Evolutionary conservation across 2,797 vertebrate species (phyloP), one percentile per base, ranked within the genome.

Genomic region (Adrianichthys oophorus): DNA sequence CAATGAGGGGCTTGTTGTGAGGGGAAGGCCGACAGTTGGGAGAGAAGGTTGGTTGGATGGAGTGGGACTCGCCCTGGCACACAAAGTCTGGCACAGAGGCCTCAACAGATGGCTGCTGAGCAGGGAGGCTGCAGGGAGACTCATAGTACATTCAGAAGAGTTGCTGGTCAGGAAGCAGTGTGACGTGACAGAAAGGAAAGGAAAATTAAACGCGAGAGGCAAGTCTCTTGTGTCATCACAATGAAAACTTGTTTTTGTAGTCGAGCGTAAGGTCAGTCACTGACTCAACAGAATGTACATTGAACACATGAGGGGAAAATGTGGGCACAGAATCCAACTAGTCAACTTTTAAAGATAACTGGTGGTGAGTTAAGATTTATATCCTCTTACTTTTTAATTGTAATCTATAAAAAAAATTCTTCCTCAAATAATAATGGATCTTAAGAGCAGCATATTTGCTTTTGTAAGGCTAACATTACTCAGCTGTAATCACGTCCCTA

Each of bases 1-100:
- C 90, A 92, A 91, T 85, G 80, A 78, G 67, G 70, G 81, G 84
- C 68, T 85, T 92, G 89, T 92, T 84, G 57, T 66, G 63, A 76
- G 79, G 81, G 79, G 83, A 83, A 83, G 76, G 83, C 74, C 47
- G 77, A 83, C 85, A 83, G 85, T 79, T 75, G 78, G 78, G 79
- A 62, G 48, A 81, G 79, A 83, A 82, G 80, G 83, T 62, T 71
- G 74, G 75, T 79, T 83, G 82, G 80, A 85, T 19, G 63, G 72
- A 57, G 32, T 37, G 78, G 78, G 74, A 75, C 57, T 55, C 7
- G 52, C 60, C 69, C 82, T 89, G 85, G 88, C 87, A 88, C 65
- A 77, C 74, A 75, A 72, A 65, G 72, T 52, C 86, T 90, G 89
- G 86, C 90, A 86, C 75, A 57, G 74, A 82, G 76, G 68, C 66